Base-by-base conservation (phyloP, 2,888 invertebrate species). In the Antheraea yamamai region DNA sequence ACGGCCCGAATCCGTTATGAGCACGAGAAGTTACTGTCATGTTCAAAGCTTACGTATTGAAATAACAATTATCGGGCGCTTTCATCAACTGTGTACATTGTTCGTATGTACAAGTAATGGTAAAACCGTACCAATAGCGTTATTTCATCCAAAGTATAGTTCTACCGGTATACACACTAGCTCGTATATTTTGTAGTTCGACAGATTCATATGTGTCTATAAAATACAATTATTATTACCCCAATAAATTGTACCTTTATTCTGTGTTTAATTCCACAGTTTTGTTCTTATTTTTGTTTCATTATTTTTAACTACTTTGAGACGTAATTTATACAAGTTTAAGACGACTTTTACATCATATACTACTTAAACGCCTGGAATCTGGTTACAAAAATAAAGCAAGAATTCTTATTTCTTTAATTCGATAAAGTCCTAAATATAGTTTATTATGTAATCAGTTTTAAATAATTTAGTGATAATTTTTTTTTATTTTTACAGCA, bases 11-110 rank as follows among this genome's bases (percentile, higher is more conserved):
- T 20, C 20, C 12, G 70, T 39, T 70, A 39, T 39, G 39, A 70
- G n/a, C 39, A 70, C 70, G n/a, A 39, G 70, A 70, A 70, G 39
- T 70, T 70, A 70, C 39, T 70, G 39, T 70, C 70, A 70, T 70
- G 70, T 70, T 70, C 70, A 70, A 70, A 70, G 39, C 70, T 70
- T 39, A 70, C 70, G n/a, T 70, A 70, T 70, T 39, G 70, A 70
- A 70, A 70, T 70, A 70, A 70, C 70, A 70, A 39, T 70, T 70
- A 70, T 70, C 39, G 70, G 70, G 70, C 20, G 70, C 39, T 70
- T 39, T 39, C 39, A 70, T 70, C 39, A 70, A 70, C 70, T 39
- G 70, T 39, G 35, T 70, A 39, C 64, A 66, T 70, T 70, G 70
- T 70, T 70, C 20, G n/a, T 39, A 39, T 70, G 35, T 66, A 23